Evolutionary conservation across 2,797 vertebrate species (phyloP).

Genomic region (Glossophaga mutica): DNA sequence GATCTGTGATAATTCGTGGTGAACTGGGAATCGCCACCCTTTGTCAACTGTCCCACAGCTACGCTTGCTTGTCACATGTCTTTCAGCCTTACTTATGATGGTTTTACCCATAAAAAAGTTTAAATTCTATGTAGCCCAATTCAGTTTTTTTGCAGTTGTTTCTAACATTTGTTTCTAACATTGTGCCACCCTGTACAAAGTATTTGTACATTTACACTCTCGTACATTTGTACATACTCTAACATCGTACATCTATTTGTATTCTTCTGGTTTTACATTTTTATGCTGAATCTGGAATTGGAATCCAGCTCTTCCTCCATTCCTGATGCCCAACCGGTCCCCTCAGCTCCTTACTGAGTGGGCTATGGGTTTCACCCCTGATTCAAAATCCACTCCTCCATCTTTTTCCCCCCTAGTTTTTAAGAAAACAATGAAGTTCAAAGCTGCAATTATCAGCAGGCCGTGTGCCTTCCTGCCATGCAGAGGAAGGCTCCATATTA

Average conservation of each 20-base stretch:
- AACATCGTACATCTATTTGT: too few species aligned
- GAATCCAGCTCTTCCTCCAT: neutral
- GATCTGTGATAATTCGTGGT: neutral
- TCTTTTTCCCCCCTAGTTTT: neutral
- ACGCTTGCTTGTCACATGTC: neutral
- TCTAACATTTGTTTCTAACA: too few species aligned
- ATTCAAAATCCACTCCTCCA: neutral
- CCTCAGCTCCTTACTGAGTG: neutral
- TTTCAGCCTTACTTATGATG: neutral
- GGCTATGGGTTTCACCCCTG: neutral
- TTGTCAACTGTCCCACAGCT: neutral
- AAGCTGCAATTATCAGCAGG: neutral
- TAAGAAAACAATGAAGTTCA: neutral
- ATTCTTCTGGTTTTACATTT: neutral
- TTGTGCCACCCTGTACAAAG: neutral
- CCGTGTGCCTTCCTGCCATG: neutral
- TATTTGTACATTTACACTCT: too few species aligned
- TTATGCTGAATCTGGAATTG: neutral
- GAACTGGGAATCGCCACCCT: neutral
- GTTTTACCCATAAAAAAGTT: neutral
- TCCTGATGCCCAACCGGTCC: neutral
- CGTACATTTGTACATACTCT: too few species aligned
- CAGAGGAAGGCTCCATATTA: neutral
- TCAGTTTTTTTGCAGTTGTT: neutral
- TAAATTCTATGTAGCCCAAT: neutral